phyloP scores from a whole-genome alignment of 1,140 invertebrate genomes.

The Holcopasites calliopsidis region DNA sequence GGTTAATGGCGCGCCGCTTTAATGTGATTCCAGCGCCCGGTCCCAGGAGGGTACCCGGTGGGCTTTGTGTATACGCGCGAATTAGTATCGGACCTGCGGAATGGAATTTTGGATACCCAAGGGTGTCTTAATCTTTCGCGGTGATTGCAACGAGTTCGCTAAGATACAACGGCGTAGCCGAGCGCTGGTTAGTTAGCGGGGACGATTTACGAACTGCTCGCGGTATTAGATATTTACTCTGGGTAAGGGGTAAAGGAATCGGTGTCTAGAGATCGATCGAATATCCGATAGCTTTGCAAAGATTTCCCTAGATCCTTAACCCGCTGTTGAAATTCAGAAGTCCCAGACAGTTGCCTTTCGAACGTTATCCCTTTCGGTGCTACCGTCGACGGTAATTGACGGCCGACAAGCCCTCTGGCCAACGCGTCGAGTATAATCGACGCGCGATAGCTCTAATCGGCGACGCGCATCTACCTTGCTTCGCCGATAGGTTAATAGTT shows the following conservation, averaged over 20 bases:
- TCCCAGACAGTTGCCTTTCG: slow-evolving; percentile 8
- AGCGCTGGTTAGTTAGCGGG: background rate
- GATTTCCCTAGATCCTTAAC: background rate
- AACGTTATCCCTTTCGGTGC: slow-evolving; percentile 12
- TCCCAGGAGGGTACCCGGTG: slow-evolving; percentile 20
- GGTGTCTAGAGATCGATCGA: too few relatives aligned
- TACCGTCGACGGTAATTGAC: slow-evolving; percentile 24
- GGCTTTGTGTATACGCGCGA: slow-evolving; percentile 12
- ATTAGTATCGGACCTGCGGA: slow-evolving; percentile 32
- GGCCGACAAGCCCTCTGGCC: slow-evolving; percentile 9
- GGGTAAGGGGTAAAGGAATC: background rate
- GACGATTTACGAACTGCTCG: background rate
- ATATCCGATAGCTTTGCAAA: background rate
- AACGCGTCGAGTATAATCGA: slow-evolving; percentile 23
- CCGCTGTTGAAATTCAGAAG: background rate
- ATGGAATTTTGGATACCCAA: slow-evolving; percentile 52
- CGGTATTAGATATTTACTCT: background rate
- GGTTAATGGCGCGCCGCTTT: slow-evolving; percentile 50
- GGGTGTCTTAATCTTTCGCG: slow-evolving; percentile 49
- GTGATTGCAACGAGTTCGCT: slow-evolving; percentile 34
- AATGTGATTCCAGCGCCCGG: slow-evolving; percentile 53
- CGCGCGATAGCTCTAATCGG: background rate
- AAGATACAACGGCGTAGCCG: slow-evolving; percentile 16
- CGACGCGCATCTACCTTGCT: background rate
- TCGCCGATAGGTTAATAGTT: background rate